Conservation (phyloP, 2,113 vertebrate species). For the Ahaetulla prasina region DNA sequence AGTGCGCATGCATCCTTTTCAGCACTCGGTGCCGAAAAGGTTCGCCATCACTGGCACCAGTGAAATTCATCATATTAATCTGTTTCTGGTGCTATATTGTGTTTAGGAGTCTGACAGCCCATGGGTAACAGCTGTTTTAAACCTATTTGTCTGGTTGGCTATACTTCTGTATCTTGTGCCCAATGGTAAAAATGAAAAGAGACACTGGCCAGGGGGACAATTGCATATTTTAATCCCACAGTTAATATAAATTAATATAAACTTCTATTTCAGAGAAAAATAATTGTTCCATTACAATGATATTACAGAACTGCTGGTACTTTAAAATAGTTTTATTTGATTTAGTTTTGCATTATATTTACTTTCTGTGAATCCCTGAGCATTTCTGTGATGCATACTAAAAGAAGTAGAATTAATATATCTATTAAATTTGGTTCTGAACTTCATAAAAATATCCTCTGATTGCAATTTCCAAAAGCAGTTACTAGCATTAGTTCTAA, state of each 20-base stretch:
- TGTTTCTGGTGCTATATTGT: no score
- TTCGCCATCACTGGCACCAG: no score
- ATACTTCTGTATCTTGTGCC: no score
- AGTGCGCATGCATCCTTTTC: no score
- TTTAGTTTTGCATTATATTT: slow-evolving; percentile 64
- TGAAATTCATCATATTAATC: no score
- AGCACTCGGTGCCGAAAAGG: no score
- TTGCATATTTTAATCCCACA: slow-evolving; percentile 26
- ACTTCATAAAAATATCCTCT: neutral
- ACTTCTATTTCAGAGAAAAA: slow-evolving; percentile 45
- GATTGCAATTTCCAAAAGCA: slow-evolving; percentile 15
- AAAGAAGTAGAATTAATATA: slow-evolving; percentile 19
- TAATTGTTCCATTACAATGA: slow-evolving; percentile 46
- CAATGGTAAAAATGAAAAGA: no score
- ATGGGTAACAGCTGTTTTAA: no score
- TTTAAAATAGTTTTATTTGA: slow-evolving; percentile 37
- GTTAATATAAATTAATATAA: slow-evolving; percentile 34
- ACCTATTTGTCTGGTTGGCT: no score
- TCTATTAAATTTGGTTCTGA: slow-evolving; percentile 30
- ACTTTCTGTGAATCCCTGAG: slow-evolving; percentile 50
- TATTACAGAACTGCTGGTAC: slow-evolving; percentile 37
- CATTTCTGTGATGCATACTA: slow-evolving; percentile 4
- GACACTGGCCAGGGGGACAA: slow-evolving; percentile 1
- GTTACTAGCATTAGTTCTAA: slow-evolving; percentile 20
- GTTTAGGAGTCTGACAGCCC: no score